A percentile compares a stretch with the other conserved stretches of the same genome.
Evolutionary conservation across 2,888 invertebrate species (phyloP).

Genomic region (Rhogogaster chlorosoma): DNA sequence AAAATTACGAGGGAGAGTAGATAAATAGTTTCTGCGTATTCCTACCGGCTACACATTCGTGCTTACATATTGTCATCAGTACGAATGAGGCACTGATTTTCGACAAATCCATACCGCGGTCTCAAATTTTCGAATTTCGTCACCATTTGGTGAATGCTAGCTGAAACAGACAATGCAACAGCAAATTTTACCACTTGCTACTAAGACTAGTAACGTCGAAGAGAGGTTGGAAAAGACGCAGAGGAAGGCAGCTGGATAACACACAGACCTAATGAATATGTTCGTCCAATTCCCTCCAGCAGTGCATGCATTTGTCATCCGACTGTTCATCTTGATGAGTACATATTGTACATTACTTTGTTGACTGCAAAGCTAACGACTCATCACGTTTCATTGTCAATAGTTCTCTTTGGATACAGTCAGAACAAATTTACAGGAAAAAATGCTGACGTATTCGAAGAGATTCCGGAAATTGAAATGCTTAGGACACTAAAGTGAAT

Average conservation of each 20-base stretch:
- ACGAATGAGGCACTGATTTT: too few relatives aligned
- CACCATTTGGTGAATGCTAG: too few relatives aligned
- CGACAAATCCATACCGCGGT: too few relatives aligned
- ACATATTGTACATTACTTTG: neutral
- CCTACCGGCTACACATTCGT: too few relatives aligned
- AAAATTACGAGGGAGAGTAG: too few relatives aligned
- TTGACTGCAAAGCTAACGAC: neutral
- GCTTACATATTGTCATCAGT: too few relatives aligned
- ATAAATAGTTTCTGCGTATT: too few relatives aligned
- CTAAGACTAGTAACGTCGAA: neutral
- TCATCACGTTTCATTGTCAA: neutral
- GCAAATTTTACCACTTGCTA: neutral
- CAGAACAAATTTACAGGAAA: neutral
- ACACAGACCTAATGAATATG: constrained; percentile 69
- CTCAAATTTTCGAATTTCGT: too few relatives aligned
- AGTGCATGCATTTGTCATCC: constrained; percentile 53
- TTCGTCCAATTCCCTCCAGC: constrained; percentile 71
- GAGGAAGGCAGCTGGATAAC: constrained; percentile 29
- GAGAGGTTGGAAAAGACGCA: neutral
- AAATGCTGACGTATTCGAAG: neutral
- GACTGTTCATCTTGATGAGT: constrained; percentile 55
- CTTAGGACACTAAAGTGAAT: neutral
- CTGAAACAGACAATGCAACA: too few relatives aligned
- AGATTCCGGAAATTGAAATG: neutral
- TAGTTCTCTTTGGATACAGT: neutral